Base-by-base conservation (phyloP, 2,888 invertebrate species). In the Calameuta idolon region DNA sequence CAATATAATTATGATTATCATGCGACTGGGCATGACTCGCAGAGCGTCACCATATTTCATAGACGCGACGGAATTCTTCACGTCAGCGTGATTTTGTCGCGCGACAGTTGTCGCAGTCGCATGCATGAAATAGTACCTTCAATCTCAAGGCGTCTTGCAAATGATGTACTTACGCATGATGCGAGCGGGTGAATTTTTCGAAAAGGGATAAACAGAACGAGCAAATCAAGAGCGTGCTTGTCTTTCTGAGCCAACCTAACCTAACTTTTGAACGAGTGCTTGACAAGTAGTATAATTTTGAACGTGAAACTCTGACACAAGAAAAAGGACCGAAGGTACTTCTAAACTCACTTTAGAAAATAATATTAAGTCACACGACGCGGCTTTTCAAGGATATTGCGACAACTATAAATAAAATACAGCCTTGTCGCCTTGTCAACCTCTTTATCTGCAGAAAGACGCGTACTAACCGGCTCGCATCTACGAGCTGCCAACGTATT, bases 401-500 rank as follows among this genome's bases (percentile, higher is more conserved):
- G 55, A 55, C 55, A 55, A 23, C 55, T 23, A 55, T 55, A 55
- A 55, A 55, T 55, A 55, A 55, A 23, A 23, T 55, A 55, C 55
- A 23, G 15, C 23, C 9, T 23, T 23, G 55, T 55, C 23, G 9
- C 23, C 5, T 55, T 23, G 55, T 23, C 55, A 15, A 9, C 55
- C 9, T 1, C 2, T 9, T 55, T 55, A 55, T 55, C 55, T 9
- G 55, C 9, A 55, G 55, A 55, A 55, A 55, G 55, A 55, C 55
- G 55, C 55, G 55, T 9, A 23, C 55, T 5, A 55, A 55, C 23
- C 55, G 55, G 9, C 23, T 55, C 23, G 55, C 55, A 23, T 55
- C 23, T 55, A 55, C 23, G 55, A 55, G 23, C 55, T 55, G 55
- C 37, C 77, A 69, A 69, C 74, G 34, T 77, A 74, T 77, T 74